Percentiles rank a stretch among this genome's conserved stretches.
Conservation (phyloP, 2,888 invertebrate genomes). For the Emesis furor region DNA sequence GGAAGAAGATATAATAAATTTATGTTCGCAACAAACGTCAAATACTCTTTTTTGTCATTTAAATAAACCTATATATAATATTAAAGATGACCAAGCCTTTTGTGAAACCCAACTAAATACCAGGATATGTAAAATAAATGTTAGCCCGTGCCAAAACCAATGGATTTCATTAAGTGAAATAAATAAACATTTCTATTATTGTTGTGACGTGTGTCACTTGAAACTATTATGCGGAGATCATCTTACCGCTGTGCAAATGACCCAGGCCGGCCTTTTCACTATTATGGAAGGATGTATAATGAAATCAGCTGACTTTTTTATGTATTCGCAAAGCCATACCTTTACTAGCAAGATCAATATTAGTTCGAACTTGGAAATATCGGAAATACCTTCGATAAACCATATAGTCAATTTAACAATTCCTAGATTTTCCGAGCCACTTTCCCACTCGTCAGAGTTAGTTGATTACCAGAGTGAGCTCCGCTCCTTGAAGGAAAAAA, state of each 20-base stretch:
- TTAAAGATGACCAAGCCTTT: slow-evolving; percentile 18
- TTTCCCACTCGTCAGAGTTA: too few species aligned
- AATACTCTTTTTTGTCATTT: too few species aligned
- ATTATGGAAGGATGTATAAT: slow-evolving; percentile 6
- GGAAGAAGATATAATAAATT: too few species aligned
- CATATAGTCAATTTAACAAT: too few species aligned
- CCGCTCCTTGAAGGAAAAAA: too few species aligned
- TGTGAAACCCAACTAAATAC: slow-evolving; percentile 19
- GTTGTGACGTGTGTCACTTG: slow-evolving; percentile 30
- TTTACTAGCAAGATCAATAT: background rate
- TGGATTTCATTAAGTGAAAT: slow-evolving; percentile 1
- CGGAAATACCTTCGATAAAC: too few species aligned
- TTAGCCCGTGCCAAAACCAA: slow-evolving; percentile 16
- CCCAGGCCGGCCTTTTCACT: slow-evolving; percentile 21
- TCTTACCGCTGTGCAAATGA: slow-evolving; percentile 26
- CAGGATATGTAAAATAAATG: background rate
- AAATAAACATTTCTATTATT: slow-evolving; percentile 28
- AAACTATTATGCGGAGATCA: slow-evolving; percentile 31
- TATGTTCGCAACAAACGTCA: too few species aligned
- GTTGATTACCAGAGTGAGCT: too few species aligned
- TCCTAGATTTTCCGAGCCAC: too few species aligned
- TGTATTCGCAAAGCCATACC: background rate
- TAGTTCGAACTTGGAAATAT: too few species aligned
- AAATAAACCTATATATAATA: too few species aligned
- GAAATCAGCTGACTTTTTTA: background rate